Percentiles rank a stretch among this genome's conserved stretches.
Conservation (phyloP, 1,140 invertebrate genomes). For the Polyergus mexicanus region DNA sequence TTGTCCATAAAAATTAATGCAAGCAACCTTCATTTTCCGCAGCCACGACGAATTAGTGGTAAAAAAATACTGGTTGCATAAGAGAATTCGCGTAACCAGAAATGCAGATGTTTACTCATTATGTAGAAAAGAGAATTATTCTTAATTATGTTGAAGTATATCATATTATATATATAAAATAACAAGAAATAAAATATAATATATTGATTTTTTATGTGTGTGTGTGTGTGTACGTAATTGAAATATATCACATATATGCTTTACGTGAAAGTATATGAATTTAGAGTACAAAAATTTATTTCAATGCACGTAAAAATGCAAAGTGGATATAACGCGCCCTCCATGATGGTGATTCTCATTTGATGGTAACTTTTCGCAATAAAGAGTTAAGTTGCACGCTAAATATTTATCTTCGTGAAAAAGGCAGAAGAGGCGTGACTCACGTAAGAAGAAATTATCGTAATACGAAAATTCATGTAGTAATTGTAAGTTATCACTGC, state of each 20-base stretch:
- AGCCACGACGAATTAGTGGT: conserved; percentile 8
- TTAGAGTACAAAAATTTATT: conserved; percentile 16
- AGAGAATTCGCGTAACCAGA: not conserved
- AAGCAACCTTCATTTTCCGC: conserved; percentile 10
- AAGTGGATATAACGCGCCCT: conserved; percentile 14
- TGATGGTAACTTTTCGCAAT: conserved; percentile 43
- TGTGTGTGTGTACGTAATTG: not conserved
- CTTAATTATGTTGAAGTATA: not conserved
- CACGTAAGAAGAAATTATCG: conserved; percentile 39
- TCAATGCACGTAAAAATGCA: conserved; percentile 47
- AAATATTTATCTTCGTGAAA: conserved; percentile 32
- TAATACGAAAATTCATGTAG: not conserved
- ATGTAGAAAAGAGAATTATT: not conserved
- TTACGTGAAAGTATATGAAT: conserved; percentile 13
- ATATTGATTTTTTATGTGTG: too few species aligned
- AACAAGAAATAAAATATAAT: not conserved
- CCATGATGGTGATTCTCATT: conserved; percentile 38
- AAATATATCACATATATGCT: not conserved
- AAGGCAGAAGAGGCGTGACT: not conserved
- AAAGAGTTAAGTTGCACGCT: conserved; percentile 49
- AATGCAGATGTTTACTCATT: not conserved
- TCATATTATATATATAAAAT: not conserved
- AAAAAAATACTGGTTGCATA: conserved; percentile 27
- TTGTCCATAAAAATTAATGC: not conserved
- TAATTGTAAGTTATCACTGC: not conserved